Conservation (phyloP, 2,797 vertebrate genomes). For the Urophycis tenuis region DNA sequence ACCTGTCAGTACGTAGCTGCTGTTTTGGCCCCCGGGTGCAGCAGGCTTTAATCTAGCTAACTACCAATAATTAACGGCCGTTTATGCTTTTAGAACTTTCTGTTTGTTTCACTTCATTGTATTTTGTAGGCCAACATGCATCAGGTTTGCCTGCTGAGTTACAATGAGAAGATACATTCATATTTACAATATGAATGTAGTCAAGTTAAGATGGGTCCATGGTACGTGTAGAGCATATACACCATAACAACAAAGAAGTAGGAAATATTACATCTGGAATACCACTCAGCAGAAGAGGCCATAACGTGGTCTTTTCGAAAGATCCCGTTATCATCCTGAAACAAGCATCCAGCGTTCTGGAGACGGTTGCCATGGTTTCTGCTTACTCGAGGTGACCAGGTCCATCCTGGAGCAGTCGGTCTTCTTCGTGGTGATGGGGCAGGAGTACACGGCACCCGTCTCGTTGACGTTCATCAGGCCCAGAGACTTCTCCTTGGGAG, state of each 20-base stretch:
- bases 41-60: slow-evolving; percentile 22
- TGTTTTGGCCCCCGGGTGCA: not conserved
- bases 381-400: slow-evolving; percentile 76
- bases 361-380: not conserved
- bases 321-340: too few relatives aligned
- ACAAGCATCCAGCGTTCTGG: too few relatives aligned
- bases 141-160: not conserved
- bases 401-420: slow-evolving; percentile 81
- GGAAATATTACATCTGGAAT: too few relatives aligned
- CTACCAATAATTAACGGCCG: slow-evolving; percentile 40
- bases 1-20: not conserved
- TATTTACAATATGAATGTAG: too few relatives aligned
- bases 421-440: slow-evolving; percentile 69
- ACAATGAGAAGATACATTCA: not conserved
- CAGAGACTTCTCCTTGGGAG: slow-evolving; percentile 75
- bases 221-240: too few relatives aligned
- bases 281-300: too few relatives aligned
- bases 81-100: slow-evolving; percentile 18
- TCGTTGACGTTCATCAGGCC: slow-evolving; percentile 70
- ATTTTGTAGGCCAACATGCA: not conserved
- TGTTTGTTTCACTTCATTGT: not conserved
- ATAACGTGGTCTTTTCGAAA: too few relatives aligned
- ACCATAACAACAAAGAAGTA: too few relatives aligned
- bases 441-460: slow-evolving; percentile 84
- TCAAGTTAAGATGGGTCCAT: too few relatives aligned